Base-by-base conservation (phyloP, 2,888 invertebrate species). In the Synergus itoensis region DNA sequence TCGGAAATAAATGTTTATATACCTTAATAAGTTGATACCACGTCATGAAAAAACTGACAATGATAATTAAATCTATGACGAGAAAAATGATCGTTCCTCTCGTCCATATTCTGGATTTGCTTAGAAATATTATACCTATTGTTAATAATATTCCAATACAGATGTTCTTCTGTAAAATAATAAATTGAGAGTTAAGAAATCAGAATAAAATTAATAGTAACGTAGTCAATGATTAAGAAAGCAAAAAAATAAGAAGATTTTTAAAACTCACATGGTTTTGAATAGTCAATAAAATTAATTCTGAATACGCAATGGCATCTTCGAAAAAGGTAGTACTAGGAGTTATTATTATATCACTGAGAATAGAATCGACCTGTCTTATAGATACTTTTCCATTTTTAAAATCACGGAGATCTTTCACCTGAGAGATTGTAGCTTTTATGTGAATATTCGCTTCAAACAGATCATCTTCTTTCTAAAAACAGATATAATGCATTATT, bases 1-100 rank as follows among this genome's bases (percentile, higher is more conserved):
- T 48, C 1, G 21, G 16, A 41, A 28, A 48, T 64, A 43, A 28
- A 40, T 9, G 53, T 57, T 36, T 80, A 48, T 65, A 41, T 83
- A 91, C 90, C 86, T 88, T 83, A 77, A 90, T 62, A 57, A 91
- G 87, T 40, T 87, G 85, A 85, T 86, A 87, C 88, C 88, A 91
- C 1, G 87, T 89, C 73, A 91, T 86, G 12, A 87, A 79, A 60
- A 87, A 90, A 77, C 90, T 90, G 0, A 82, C 75, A 28, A 86
- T 16, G 18, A 89, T 69, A 75, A 87, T 82, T 18, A 88, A 4
- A 76, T 85, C 81, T 12, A 88, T 21, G 4, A 85, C 7, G 9
- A 84, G 21, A 21, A 85, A 62, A n/a, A 87, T 81, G 7, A 88
- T 65, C 45, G 84, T 84, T 8, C 81, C 67, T 76, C 83, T 83